A percentile compares a stretch with the other conserved stretches of the same genome.
These are phyloP conservation scores for Mobula hypostoma DNA, from an alignment of 2,113 vertebrate genomes.

Conservation along the genomic window DNA sequence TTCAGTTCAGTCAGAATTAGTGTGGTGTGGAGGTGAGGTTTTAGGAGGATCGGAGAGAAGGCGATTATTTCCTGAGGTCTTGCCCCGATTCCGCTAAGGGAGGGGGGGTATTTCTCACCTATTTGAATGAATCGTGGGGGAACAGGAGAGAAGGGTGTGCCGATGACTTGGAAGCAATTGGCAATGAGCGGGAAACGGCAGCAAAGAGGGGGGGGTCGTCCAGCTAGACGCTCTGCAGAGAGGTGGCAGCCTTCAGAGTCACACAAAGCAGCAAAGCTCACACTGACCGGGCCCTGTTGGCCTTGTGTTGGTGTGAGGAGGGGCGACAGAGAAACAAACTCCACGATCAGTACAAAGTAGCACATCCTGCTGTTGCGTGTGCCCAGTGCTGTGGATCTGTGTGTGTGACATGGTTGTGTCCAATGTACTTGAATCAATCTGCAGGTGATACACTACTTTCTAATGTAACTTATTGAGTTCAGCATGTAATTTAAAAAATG, in stretches of 20 bases:
- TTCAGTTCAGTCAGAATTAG: background rate
- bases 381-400: background rate
- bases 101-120: background rate
- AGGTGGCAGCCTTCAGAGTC: background rate
- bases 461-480: constrained; percentile 26
- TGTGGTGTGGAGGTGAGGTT: background rate
- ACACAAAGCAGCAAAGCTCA: background rate
- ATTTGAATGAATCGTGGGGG: background rate
- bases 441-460: background rate
- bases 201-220: no score
- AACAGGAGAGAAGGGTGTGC: background rate
- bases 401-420: background rate
- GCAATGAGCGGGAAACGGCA: background rate
- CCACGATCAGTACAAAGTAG: background rate
- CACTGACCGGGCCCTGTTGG: background rate
- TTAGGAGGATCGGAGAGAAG: background rate
- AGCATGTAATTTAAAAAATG: constrained; percentile 26
- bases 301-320: background rate
- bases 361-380: background rate
- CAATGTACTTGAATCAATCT: background rate
- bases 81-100: no score
- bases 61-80: background rate
- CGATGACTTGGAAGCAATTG: background rate
- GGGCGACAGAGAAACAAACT: background rate
- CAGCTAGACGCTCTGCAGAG: background rate